A percentile compares a stretch with the other conserved stretches of the same genome.
phyloP scores from a whole-genome alignment of 2,888 invertebrate genomes.

The Drosophila meridionalis region DNA sequence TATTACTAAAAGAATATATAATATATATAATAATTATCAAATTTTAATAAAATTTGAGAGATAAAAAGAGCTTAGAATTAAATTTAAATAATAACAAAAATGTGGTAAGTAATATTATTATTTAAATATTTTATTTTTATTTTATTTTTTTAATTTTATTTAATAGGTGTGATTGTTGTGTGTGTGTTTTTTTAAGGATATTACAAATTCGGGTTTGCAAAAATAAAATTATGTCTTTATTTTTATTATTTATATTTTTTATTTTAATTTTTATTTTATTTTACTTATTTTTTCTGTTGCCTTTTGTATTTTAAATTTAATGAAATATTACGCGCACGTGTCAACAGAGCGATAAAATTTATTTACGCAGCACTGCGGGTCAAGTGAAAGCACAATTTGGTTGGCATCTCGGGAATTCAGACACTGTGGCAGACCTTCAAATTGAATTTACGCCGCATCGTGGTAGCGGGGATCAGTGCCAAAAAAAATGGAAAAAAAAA shows the following conservation, averaged over 20 bases:
- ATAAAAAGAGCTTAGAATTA: no score
- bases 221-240: slow-evolving; percentile 10
- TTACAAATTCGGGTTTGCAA: not conserved
- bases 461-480: slow-evolving; percentile 33
- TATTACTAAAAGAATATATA: no score
- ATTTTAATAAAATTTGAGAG: no score
- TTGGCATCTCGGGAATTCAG: slow-evolving; percentile 58
- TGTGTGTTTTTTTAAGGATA: slow-evolving; percentile 15
- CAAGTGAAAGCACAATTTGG: slow-evolving; percentile 84
- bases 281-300: not conserved
- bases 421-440: slow-evolving; percentile 69
- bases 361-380: slow-evolving; percentile 82
- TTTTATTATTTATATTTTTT: slow-evolving; percentile 26
- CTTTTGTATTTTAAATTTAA: slow-evolving; percentile 59
- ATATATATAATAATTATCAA: no score
- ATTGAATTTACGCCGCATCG: slow-evolving; percentile 73
- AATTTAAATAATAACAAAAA: no score
- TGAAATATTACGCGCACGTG: slow-evolving; percentile 80
- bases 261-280: slow-evolving; percentile 9
- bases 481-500: not conserved
- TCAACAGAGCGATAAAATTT: slow-evolving; percentile 81
- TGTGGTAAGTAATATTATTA: no score
- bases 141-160: not conserved
- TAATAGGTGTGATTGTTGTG: no score
- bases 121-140: no score